Base-by-base conservation (phyloP, 1,140 invertebrate species). In the Drosophila arawakana region DNA sequence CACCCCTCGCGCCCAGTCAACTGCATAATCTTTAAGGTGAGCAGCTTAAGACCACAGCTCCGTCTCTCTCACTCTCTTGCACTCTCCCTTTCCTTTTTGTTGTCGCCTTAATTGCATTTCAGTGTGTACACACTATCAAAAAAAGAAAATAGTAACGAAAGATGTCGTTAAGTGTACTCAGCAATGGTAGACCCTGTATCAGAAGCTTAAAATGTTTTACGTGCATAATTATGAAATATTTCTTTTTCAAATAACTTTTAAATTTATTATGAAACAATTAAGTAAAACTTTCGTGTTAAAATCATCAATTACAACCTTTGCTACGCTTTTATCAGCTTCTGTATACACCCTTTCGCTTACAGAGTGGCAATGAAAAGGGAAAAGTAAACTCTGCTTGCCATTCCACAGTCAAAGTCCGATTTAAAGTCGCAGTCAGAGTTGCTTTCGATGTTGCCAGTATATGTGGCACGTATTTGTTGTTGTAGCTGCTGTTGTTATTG, bases 31-130 rank as follows among this genome's bases (percentile, higher is more conserved):
- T 78, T 82, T 47, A 65, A 86, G 75, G 71, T 78, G 68, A 78
- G 81, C 69, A 66, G 41, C 41, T 30, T 66, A 46, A 72, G 61
- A 5, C 7, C 44, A 30, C 25, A 57, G 7, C 52, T 52, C 35
- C 34, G 15, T 25, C 30, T 9, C 10, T 6, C 0, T 7, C 37
- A 39, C 46, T 3, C 35, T n/a, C 34, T 1, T 30, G 34, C 13
- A 0, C 35, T 47, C 43, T 11, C 35, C 21, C 15, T n/a, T 7
- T 30, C 0, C 5, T 34, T 39, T 18, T 52, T 65, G 59, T 57
- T 74, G 75, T 63, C 50, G 63, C 11, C 59, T 57, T 81, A 81
- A 81, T 78, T 81, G 68, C 78, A 76, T 81, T 81, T 78, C 63
- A 60, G 63, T 65, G 61, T 68, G 62, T 35, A 68, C 65, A 73